A percentile compares a stretch with the other conserved stretches of the same genome.
Evolutionary conservation across 1,140 invertebrate genomes (phyloP).

Genomic region (Cotesia typhae): DNA sequence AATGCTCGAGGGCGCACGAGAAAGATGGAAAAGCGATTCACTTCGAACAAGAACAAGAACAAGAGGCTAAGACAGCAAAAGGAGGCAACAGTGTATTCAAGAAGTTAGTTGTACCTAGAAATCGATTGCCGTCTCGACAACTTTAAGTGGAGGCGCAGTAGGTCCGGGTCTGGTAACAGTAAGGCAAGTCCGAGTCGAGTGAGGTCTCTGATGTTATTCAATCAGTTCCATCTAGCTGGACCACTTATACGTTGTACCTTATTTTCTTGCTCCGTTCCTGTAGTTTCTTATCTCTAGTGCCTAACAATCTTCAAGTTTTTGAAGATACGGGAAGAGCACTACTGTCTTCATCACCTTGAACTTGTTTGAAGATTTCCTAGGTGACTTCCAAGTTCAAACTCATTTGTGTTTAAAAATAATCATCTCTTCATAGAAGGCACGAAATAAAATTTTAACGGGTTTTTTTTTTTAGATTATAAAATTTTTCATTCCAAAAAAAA

Average conservation of each 20-base stretch:
- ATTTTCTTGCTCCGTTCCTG: no score
- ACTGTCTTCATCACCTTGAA: no score
- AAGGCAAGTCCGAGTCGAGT: background rate
- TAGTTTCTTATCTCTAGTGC: no score
- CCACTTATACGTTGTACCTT: slow-evolving; percentile 7
- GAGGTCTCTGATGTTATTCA: slow-evolving; percentile 33
- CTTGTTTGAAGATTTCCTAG: slow-evolving; percentile 31
- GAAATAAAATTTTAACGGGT: no score
- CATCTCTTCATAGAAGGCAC: no score
- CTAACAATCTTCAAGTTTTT: no score
- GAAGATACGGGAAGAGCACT: no score
- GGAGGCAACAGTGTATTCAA: slow-evolving; percentile 36
- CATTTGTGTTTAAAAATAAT: no score
- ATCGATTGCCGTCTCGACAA: slow-evolving; percentile 27
- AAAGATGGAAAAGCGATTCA: background rate
- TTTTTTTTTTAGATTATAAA: no score
- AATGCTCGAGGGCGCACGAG: background rate
- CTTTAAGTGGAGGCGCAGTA: slow-evolving; percentile 15
- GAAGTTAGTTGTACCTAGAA: slow-evolving; percentile 31
- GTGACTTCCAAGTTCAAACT: background rate
- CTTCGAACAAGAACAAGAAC: slow-evolving; percentile 1
- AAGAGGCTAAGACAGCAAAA: background rate
- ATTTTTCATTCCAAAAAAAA: no score
- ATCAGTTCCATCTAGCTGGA: slow-evolving; percentile 37
- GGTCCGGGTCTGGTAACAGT: slow-evolving; percentile 3